A percentile compares a stretch with the other conserved stretches of the same genome.
phyloP scores from a whole-genome alignment of 2,888 invertebrate genomes.

The Syritta pipiens region DNA sequence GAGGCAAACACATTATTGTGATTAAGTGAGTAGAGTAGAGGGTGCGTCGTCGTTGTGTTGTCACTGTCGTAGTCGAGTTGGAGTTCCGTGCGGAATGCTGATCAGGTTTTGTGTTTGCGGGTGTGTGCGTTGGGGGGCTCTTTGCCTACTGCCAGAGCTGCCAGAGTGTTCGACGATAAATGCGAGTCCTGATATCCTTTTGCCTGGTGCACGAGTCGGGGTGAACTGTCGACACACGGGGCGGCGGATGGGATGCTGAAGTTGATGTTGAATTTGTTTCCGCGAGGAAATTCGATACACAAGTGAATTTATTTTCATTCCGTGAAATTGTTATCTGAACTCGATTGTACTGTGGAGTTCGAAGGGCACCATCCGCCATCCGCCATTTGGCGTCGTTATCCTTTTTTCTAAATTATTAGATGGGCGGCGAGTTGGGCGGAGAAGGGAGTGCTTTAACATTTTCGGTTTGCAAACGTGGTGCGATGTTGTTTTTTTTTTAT shows the following conservation, averaged over 20 bases:
- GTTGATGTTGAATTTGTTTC: conserved; percentile 65
- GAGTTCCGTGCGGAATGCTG: conserved; percentile 55
- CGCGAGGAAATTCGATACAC: conserved; percentile 62
- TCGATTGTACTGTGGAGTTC: neutral
- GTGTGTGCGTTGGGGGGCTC: neutral
- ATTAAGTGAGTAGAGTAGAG: conserved; percentile 68
- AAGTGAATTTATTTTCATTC: conserved; percentile 69
- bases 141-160: neutral
- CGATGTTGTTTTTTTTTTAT: no score
- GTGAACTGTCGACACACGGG: neutral
- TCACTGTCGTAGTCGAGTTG: conserved; percentile 54
- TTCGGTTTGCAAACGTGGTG: conserved; percentile 38
- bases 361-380: conserved; percentile 14
- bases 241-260: conserved; percentile 35
- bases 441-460: no score
- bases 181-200: conserved; percentile 58
- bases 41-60: conserved; percentile 46
- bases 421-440: no score
- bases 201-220: conserved; percentile 32
- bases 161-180: conserved; percentile 40
- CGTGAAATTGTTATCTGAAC: conserved; percentile 66
- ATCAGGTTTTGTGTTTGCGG: conserved; percentile 35
- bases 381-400: no score
- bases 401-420: conserved; percentile 62
- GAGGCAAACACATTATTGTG: conserved; percentile 67